Evolutionary conservation across 2,888 invertebrate genomes (phyloP).

Genomic region (Trypoxylon attenuatum): DNA sequence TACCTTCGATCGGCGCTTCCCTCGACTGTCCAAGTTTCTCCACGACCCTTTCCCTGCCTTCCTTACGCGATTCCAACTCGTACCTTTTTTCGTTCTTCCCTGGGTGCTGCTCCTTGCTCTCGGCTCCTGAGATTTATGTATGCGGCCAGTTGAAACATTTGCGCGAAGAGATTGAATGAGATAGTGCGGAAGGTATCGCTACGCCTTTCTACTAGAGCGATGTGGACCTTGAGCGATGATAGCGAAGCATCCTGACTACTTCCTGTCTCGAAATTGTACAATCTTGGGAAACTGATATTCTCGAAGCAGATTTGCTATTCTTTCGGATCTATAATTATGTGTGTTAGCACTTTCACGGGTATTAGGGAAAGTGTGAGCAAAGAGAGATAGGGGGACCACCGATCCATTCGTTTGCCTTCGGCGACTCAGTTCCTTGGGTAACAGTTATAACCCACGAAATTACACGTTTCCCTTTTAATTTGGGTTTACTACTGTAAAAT

Average conservation of each 20-base stretch:
- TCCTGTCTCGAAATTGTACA: too few relatives aligned
- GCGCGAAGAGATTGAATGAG: slow-evolving; percentile 64
- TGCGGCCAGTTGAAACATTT: slow-evolving; percentile 72
- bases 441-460: slow-evolving; percentile 51
- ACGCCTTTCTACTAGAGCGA: neutral
- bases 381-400: too few relatives aligned
- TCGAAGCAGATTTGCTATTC: slow-evolving; percentile 22
- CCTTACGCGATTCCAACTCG: slow-evolving; percentile 3
- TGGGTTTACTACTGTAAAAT: slow-evolving; percentile 72
- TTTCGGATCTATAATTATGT: slow-evolving; percentile 15
- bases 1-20: slow-evolving; percentile 56
- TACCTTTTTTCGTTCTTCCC: slow-evolving; percentile 33
- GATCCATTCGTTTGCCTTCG: slow-evolving; percentile 33
- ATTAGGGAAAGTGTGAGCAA: too few relatives aligned
- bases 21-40: slow-evolving; percentile 27
- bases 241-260: slow-evolving; percentile 55
- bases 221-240: slow-evolving; percentile 50
- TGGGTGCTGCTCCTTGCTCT: too few relatives aligned
- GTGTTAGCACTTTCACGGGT: too few relatives aligned
- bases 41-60: slow-evolving; percentile 2
- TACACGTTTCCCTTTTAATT: slow-evolving; percentile 69
- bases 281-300: too few relatives aligned
- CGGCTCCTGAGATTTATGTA: slow-evolving; percentile 72
- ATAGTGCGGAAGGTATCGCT: slow-evolving; percentile 30
- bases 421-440: slow-evolving; percentile 23